Evolutionary conservation across 1,140 invertebrate species (phyloP).

Genomic region (Homalodisca vitripennis): DNA sequence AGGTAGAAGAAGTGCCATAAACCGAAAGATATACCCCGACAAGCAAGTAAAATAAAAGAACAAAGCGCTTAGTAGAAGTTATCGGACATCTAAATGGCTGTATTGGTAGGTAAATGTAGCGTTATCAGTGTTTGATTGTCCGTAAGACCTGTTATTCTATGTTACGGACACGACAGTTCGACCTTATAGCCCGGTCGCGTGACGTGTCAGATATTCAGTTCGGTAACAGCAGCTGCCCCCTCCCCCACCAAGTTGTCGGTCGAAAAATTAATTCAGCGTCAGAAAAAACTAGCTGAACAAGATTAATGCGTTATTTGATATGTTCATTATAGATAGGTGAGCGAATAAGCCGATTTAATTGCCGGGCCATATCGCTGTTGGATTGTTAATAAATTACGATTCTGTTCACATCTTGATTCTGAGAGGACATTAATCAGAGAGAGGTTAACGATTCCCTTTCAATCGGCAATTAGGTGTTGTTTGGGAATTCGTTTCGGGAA

Average conservation of each 20-base stretch:
- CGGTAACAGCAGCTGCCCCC: not conserved
- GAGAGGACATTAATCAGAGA: not conserved
- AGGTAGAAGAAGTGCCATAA: too few relatives aligned
- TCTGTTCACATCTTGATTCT: not conserved
- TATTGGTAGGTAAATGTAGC: not conserved
- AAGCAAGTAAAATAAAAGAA: slow-evolving; percentile 6
- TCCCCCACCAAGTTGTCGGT: not conserved
- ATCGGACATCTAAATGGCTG: not conserved
- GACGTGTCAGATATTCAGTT: not conserved
- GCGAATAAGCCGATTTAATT: slow-evolving; percentile 3
- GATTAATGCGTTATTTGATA: slow-evolving; percentile 9
- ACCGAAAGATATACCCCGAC: too few relatives aligned
- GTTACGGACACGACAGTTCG: not conserved
- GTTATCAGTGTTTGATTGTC: slow-evolving; percentile 1
- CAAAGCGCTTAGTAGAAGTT: not conserved
- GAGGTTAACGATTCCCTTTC: too few relatives aligned
- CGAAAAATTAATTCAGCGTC: slow-evolving; percentile 7
- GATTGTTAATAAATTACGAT: not conserved
- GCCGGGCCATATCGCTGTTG: not conserved
- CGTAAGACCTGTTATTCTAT: slow-evolving; percentile 5
- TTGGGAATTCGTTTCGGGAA: too few relatives aligned
- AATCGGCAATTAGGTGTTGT: too few relatives aligned
- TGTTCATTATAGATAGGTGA: slow-evolving; percentile 4
- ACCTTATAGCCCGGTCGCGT: slow-evolving; percentile 3
- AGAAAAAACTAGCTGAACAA: not conserved